A percentile compares a stretch with the other conserved stretches of the same genome.
These are phyloP conservation scores for Sebastes melanostomus DNA, from an alignment of 2,797 vertebrate species.

Conservation along the genomic window DNA sequence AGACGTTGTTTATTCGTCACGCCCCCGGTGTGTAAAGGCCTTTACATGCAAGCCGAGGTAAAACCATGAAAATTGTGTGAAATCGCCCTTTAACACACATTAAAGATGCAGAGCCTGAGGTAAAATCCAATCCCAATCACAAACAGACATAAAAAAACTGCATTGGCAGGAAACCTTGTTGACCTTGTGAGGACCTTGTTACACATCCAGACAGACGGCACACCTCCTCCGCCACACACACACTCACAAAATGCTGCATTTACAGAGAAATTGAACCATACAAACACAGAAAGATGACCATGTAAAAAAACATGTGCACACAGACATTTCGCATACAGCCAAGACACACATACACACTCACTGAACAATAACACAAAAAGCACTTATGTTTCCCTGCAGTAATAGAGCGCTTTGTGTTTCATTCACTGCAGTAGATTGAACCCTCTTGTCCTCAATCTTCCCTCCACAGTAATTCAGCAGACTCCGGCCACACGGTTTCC, in stretches of 20 bases:
- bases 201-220: background rate
- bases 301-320: background rate
- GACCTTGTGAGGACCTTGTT: conserved; percentile 21
- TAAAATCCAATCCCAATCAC: background rate
- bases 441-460: conserved; percentile 41
- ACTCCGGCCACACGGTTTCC: conserved; percentile 9
- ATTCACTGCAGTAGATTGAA: conserved; percentile 34
- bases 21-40: background rate
- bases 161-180: background rate
- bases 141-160: background rate
- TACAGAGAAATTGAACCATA: conserved; percentile 7
- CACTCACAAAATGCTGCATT: background rate
- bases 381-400: conserved; percentile 16
- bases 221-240: background rate
- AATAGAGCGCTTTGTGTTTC: conserved; percentile 29
- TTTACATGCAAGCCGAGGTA: background rate
- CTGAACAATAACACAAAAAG: conserved; percentile 21
- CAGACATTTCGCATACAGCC: background rate
- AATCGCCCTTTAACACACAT: background rate
- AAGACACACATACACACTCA: background rate
- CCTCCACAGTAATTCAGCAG: conserved; percentile 16
- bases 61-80: background rate
- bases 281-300: background rate
- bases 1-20: background rate
- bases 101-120: background rate